Evolutionary conservation across 53 echinoderm and acorn worm genomes (phyloP).

Genomic region (Holothuria scabra): DNA sequence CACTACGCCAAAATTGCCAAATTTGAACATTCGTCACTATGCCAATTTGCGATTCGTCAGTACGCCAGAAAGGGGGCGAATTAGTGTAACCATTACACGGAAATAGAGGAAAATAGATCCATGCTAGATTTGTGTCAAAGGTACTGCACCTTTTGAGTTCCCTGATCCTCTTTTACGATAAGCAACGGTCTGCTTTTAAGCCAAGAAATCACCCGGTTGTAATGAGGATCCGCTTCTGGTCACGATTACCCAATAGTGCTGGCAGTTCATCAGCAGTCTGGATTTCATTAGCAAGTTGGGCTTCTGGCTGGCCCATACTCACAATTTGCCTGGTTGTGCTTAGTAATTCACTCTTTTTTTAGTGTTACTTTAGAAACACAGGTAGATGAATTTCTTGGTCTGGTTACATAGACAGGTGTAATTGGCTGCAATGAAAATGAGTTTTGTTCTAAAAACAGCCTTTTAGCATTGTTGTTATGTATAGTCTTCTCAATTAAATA

Average conservation of each 20-base stretch:
- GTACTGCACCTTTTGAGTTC: constrained; percentile 19
- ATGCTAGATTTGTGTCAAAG: too few species aligned
- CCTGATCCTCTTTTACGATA: neutral
- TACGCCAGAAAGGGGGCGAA: too few species aligned
- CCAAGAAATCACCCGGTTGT: neutral
- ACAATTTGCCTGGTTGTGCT: neutral
- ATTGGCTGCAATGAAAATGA: too few species aligned
- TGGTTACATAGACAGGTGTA: neutral
- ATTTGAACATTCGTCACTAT: too few species aligned
- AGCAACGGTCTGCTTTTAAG: constrained; percentile 6
- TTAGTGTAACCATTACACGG: too few species aligned
- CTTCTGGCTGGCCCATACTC: too few species aligned
- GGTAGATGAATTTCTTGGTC: neutral
- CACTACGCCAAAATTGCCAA: too few species aligned
- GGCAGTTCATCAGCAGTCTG: neutral
- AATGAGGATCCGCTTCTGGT: neutral
- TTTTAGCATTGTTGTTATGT: too few species aligned
- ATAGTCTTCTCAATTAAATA: too few species aligned
- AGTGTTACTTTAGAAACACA: neutral
- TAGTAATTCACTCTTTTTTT: neutral
- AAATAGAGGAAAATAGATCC: too few species aligned
- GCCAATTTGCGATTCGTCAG: too few species aligned
- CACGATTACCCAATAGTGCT: neutral
- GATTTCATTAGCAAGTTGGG: neutral
- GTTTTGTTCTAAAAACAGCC: too few species aligned